phyloP scores from a whole-genome alignment of 2,888 invertebrate genomes.

The Philereme transversata region DNA sequence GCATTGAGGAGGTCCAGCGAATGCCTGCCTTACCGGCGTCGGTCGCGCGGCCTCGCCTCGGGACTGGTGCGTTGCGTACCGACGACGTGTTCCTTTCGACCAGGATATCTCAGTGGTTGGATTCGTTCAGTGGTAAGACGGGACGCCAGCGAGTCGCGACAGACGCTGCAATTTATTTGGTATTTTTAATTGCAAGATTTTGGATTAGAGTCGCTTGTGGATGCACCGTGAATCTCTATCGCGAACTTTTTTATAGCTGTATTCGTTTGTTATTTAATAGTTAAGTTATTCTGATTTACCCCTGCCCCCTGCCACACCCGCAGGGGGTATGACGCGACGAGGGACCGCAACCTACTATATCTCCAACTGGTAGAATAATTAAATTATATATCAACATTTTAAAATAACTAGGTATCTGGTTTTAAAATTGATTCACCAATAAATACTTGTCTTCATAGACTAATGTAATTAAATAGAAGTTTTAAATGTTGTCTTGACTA shows the following conservation, averaged over 20 bases:
- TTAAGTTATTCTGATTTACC: conserved; percentile 23
- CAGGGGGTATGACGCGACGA: conserved; percentile 27
- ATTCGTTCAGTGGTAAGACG: background rate
- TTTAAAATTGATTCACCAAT: background rate
- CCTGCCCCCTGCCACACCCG: conserved; percentile 3
- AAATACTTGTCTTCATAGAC: background rate
- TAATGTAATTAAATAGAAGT: background rate
- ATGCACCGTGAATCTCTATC: conserved; percentile 33
- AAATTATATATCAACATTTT: background rate
- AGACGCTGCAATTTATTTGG: conserved; percentile 8
- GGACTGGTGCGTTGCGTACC: too few species aligned
- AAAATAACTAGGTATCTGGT: background rate
- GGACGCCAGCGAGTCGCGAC: background rate
- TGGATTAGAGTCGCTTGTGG: conserved; percentile 33
- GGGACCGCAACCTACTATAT: conserved; percentile 23
- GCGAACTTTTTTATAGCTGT: conserved; percentile 23
- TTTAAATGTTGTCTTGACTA: conserved; percentile 17
- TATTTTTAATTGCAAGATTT: conserved; percentile 29
- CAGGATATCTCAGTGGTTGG: background rate
- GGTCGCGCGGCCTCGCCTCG: too few species aligned
- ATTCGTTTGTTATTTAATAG: conserved; percentile 25
- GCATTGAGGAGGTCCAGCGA: conserved; percentile 27
- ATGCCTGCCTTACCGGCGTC: conserved; percentile 13
- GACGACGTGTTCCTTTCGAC: too few species aligned
- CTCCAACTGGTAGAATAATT: background rate